These are phyloP conservation scores for Tetanocera ferruginea DNA, from an alignment of 2,888 invertebrate species.

Conservation along the genomic window DNA sequence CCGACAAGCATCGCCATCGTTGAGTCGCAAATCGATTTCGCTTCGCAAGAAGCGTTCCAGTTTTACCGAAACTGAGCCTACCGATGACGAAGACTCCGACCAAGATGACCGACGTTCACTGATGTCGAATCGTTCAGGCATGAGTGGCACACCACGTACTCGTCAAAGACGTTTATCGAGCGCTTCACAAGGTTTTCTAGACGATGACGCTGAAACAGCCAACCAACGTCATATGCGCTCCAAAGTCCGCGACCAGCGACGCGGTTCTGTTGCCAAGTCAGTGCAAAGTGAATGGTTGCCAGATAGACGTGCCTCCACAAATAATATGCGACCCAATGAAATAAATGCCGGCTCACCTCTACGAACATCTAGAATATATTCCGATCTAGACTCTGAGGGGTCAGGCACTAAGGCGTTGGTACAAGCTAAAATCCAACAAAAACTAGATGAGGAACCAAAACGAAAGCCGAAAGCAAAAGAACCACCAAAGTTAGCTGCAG, in stretches of 20 bases:
- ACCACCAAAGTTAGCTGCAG: constrained; percentile 24
- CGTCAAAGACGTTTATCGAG: constrained; percentile 62
- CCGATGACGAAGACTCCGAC: constrained; percentile 77
- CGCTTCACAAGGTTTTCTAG: constrained; percentile 62
- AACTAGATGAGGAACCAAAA: constrained; percentile 54
- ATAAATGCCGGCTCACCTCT: constrained; percentile 46
- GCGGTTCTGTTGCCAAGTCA: constrained; percentile 62
- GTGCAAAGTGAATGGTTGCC: constrained; percentile 64
- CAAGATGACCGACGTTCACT: constrained; percentile 69
- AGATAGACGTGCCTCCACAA: constrained; percentile 49
- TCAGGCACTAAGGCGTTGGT: constrained; percentile 67
- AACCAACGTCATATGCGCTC: constrained; percentile 48
- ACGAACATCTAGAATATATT: constrained; percentile 58
- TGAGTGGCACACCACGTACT: constrained; percentile 55
- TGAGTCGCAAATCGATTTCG: constrained; percentile 79
- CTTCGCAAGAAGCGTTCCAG: constrained; percentile 71
- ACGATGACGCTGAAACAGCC: constrained; percentile 56
- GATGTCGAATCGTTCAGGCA: constrained; percentile 66
- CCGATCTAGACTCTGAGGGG: constrained; percentile 68
- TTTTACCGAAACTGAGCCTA: constrained; percentile 71
- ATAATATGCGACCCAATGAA: constrained; percentile 45
- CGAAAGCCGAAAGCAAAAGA: constrained; percentile 49
- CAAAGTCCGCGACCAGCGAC: constrained; percentile 57
- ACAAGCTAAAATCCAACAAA: constrained; percentile 69
- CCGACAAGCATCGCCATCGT: constrained; percentile 78